These are phyloP conservation scores for Conchocele bisecta DNA, from an alignment of 2,888 invertebrate genomes.

Conservation along the genomic window DNA sequence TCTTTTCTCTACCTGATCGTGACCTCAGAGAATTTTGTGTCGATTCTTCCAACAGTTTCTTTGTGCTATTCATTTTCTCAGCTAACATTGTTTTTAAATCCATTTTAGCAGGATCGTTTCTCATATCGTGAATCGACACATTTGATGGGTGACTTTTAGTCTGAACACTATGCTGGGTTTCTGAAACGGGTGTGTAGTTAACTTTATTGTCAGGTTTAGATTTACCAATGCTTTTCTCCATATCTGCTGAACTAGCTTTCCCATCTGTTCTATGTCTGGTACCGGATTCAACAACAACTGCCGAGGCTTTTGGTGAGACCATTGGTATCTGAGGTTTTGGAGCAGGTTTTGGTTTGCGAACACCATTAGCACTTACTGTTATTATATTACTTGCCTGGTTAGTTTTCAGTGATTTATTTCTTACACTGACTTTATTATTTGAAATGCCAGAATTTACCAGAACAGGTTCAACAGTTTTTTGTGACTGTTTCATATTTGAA, in stretches of 20 bases:
- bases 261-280: background rate
- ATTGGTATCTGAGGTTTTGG: no score
- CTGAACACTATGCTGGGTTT: background rate
- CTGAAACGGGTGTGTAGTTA: background rate
- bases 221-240: background rate
- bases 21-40: slow-evolving; percentile 11
- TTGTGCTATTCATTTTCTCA: slow-evolving; percentile 54
- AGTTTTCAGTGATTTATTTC: background rate
- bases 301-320: no score
- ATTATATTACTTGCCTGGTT: background rate
- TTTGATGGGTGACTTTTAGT: background rate
- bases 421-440: slow-evolving; percentile 1
- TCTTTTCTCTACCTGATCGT: slow-evolving; percentile 5
- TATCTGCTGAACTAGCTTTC: background rate
- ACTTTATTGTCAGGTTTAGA: slow-evolving; percentile 9
- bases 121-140: slow-evolving; percentile 7
- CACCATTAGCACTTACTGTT: slow-evolving; percentile 1
- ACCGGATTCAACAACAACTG: background rate
- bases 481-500: slow-evolving; percentile 1
- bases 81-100: slow-evolving; percentile 48
- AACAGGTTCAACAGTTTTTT: no score
- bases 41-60: slow-evolving; percentile 50
- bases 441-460: no score
- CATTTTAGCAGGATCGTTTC: slow-evolving; percentile 33
- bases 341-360: background rate